Conservation (phyloP, 2,888 invertebrate species). For the Allolobophora icterica region DNA sequence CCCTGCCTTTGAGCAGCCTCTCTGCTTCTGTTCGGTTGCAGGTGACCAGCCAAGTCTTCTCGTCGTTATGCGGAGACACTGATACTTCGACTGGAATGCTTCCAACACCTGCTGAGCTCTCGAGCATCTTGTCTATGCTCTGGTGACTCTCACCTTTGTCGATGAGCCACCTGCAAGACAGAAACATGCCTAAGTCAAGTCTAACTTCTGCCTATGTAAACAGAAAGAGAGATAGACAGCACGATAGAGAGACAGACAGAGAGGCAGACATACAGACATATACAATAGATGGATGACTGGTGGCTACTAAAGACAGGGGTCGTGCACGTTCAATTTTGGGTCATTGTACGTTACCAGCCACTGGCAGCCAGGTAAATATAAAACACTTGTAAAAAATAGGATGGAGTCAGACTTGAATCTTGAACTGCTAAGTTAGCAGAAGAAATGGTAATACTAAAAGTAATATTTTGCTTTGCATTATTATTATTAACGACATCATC, state of each 20-base stretch:
- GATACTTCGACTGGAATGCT: constrained; percentile 54
- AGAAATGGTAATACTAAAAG: not conserved
- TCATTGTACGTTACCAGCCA: not conserved
- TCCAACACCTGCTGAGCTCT: constrained; percentile 39
- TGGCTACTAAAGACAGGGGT: not conserved
- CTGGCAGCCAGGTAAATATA: not conserved
- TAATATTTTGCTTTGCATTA: not conserved
- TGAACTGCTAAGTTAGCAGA: not conserved
- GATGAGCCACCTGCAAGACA: constrained; percentile 69
- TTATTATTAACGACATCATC: not conserved
- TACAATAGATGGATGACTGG: not conserved
- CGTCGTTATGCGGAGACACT: constrained; percentile 71
- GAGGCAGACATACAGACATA: too few relatives aligned
- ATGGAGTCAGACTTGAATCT: not conserved
- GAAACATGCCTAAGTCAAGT: not conserved
- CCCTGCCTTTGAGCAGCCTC: constrained; percentile 75
- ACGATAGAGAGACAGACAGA: not conserved
- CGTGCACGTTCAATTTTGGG: not conserved
- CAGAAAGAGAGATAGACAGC: not conserved
- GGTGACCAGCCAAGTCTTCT: constrained; percentile 66
- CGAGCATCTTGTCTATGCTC: constrained; percentile 52
- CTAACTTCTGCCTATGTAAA: not conserved
- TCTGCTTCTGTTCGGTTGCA: constrained; percentile 83
- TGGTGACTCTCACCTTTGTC: constrained; percentile 78
- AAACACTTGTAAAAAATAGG: not conserved